Conservation (phyloP, 2,888 invertebrate species). For the Thymelicus lineola region DNA sequence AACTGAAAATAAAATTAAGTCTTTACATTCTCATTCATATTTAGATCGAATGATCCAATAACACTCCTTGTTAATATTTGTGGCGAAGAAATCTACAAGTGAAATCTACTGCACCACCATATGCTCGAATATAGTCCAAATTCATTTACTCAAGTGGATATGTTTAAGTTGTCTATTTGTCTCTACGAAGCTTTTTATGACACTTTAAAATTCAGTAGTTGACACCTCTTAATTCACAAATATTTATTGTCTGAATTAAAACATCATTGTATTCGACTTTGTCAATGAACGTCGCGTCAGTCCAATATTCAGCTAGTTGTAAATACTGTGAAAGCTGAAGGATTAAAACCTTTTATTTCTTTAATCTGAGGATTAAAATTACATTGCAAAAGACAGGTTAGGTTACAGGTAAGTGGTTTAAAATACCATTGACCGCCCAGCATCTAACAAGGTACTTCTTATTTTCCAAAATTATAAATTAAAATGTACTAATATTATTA, state of each 20-base stretch:
- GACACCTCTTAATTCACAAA: background rate
- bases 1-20: no score
- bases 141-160: constrained; percentile 19
- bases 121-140: background rate
- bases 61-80: no score
- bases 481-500: no score
- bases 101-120: background rate
- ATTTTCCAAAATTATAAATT: no score
- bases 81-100: constrained; percentile 9
- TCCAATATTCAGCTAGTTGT: background rate
- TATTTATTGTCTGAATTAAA: constrained; percentile 17
- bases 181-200: constrained; percentile 6
- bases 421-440: no score
- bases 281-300: background rate
- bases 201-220: background rate
- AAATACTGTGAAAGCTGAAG: background rate
- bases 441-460: no score
- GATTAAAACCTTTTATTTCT: no score
- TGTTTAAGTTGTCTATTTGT: constrained; percentile 1
- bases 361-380: no score
- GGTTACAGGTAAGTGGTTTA: no score
- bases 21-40: no score
- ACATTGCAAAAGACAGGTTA: no score
- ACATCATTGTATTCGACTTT: constrained; percentile 4
- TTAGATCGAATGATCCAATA: no score